phyloP scores from a whole-genome alignment of 2,888 invertebrate species.

The Nowickia ferox region DNA sequence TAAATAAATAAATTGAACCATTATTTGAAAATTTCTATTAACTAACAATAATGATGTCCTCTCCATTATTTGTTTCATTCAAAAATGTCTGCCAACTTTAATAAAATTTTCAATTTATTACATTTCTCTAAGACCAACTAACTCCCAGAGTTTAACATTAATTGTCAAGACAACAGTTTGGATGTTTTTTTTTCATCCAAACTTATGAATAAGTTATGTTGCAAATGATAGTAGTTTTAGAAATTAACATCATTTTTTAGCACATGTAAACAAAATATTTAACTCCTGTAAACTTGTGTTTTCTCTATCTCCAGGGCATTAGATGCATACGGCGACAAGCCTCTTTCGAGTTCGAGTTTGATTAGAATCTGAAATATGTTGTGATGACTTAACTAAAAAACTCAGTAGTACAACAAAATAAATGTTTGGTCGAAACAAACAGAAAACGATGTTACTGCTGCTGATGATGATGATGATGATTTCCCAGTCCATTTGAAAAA shows the following conservation, averaged over 20 bases:
- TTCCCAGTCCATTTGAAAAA: slow-evolving; percentile 63
- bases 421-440: slow-evolving; percentile 4
- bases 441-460: slow-evolving; percentile 2
- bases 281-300: slow-evolving; percentile 46
- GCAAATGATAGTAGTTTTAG: slow-evolving; percentile 46
- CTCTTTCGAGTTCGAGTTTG: slow-evolving; percentile 12
- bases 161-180: background rate
- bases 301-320: slow-evolving; percentile 50
- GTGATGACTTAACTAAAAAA: slow-evolving; percentile 69
- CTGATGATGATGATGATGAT: slow-evolving; percentile 26
- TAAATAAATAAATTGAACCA: too few species aligned
- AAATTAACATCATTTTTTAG: slow-evolving; percentile 66
- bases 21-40: too few species aligned
- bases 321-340: background rate
- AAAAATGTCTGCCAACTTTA: background rate
- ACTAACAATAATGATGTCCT: too few species aligned
- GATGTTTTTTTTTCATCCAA: background rate
- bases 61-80: background rate
- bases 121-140: background rate
- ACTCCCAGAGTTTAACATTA: background rate
- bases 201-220: slow-evolving; percentile 45
- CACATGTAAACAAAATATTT: slow-evolving; percentile 68
- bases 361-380: slow-evolving; percentile 63
- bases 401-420: slow-evolving; percentile 7
- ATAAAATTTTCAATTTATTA: background rate